Evolutionary conservation across 2,113 vertebrate species (phyloP).

Genomic region (Thamnophis sirtalis): DNA sequence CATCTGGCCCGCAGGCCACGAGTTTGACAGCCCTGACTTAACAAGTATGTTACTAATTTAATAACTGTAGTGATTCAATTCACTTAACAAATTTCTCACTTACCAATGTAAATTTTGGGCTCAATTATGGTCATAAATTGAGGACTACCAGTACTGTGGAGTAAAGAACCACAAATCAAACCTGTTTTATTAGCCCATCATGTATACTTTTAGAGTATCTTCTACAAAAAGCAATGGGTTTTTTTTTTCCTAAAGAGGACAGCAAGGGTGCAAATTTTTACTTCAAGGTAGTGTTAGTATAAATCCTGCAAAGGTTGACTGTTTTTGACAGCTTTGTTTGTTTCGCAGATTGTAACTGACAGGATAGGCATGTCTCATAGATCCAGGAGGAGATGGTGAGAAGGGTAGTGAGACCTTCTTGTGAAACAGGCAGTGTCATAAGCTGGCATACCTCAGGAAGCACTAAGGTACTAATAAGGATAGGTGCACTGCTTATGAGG

Average conservation of each 20-base stretch:
- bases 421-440: conserved; percentile 23
- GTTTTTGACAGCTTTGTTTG: background rate
- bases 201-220: background rate
- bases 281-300: background rate
- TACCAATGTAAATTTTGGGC: no score
- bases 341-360: accelerated
- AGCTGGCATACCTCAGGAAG: conserved; percentile 16
- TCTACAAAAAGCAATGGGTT: background rate
- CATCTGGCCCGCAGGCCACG: no score
- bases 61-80: no score
- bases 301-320: background rate
- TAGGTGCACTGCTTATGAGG: conserved; percentile 26
- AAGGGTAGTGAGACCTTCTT: conserved; percentile 14
- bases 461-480: background rate
- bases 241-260: background rate
- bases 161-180: background rate
- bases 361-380: background rate
- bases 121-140: no score
- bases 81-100: no score
- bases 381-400: conserved; percentile 8
- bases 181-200: background rate
- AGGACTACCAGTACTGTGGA: background rate
- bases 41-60: no score
- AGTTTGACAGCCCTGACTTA: no score
- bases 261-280: accelerated